Percentiles rank a stretch among this genome's conserved stretches.
Evolutionary conservation across 2,113 vertebrate genomes (phyloP).

Genomic region (Phalacrocorax brasilianus): DNA sequence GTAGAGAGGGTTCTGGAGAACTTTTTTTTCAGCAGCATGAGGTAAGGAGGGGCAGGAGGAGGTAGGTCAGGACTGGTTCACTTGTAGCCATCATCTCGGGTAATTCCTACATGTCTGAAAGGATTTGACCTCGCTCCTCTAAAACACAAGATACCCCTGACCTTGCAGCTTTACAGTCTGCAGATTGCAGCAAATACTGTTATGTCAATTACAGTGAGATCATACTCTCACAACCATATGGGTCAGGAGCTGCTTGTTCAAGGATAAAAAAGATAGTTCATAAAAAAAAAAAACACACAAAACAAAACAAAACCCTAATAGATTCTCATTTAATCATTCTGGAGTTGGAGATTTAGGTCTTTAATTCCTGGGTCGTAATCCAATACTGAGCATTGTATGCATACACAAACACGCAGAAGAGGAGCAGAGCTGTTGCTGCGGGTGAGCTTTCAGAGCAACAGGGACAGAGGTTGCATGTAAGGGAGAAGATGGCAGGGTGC

Average conservation of each 20-base stretch:
- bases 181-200: neutral
- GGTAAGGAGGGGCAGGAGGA: neutral
- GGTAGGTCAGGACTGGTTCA: neutral
- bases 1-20: neutral
- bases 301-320: neutral
- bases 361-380: slow-evolving; percentile 22
- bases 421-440: neutral
- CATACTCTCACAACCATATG: neutral
- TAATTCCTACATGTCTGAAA: neutral
- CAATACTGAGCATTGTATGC: neutral
- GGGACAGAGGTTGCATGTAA: neutral
- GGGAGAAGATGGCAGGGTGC: neutral
- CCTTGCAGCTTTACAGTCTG: neutral
- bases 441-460: neutral
- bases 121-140: neutral
- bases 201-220: neutral
- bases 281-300: neutral
- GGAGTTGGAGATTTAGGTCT: neutral
- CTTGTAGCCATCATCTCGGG: neutral
- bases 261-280: neutral
- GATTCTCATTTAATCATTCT: slow-evolving; percentile 12
- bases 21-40: neutral
- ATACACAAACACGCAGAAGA: neutral
- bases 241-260: neutral
- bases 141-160: neutral